These are phyloP conservation scores for Neomonachus schauinslandi DNA, from an alignment of 2,113 vertebrate species.

Conservation along the genomic window DNA sequence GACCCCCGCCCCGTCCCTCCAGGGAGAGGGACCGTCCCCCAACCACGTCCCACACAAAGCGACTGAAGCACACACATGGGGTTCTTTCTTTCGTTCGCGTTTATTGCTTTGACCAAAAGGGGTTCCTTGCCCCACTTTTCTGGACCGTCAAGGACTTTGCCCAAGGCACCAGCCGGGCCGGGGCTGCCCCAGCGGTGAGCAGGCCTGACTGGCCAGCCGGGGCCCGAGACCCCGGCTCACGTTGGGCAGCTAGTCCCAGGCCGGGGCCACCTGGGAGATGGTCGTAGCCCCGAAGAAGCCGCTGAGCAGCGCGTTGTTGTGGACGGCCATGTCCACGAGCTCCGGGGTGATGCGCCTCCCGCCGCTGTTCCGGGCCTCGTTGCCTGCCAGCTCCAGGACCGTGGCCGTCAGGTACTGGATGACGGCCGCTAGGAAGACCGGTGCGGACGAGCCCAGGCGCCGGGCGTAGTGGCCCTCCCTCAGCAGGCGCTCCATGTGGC, in stretches of 20 bases:
- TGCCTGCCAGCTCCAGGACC: constrained; percentile 86
- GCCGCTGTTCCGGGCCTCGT: constrained; percentile 79
- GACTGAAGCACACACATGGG: too few species aligned
- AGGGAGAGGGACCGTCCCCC: too few species aligned
- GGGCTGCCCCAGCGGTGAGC: not conserved
- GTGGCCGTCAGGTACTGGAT: constrained; percentile 86
- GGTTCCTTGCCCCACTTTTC: too few species aligned
- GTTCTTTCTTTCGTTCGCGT: too few species aligned
- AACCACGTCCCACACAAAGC: too few species aligned
- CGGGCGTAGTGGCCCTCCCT: constrained; percentile 79
- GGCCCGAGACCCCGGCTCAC: accelerated
- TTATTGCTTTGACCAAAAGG: too few species aligned
- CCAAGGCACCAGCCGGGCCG: not conserved
- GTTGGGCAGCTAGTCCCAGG: not conserved
- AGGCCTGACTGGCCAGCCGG: accelerated
- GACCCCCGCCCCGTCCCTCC: too few species aligned
- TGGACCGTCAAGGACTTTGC: too few species aligned
- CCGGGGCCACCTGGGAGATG: constrained; percentile 74
- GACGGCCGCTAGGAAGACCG: constrained; percentile 82
- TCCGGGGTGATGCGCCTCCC: constrained; percentile 77
- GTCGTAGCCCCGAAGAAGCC: constrained; percentile 78
- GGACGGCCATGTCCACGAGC: constrained; percentile 83
- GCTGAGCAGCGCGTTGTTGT: constrained; percentile 85
- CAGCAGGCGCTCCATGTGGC: constrained; percentile 83
- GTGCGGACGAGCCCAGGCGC: constrained; percentile 70